These are phyloP conservation scores for Phasianus colchicus DNA, from an alignment of 2,113 vertebrate species.

Conservation along the genomic window DNA sequence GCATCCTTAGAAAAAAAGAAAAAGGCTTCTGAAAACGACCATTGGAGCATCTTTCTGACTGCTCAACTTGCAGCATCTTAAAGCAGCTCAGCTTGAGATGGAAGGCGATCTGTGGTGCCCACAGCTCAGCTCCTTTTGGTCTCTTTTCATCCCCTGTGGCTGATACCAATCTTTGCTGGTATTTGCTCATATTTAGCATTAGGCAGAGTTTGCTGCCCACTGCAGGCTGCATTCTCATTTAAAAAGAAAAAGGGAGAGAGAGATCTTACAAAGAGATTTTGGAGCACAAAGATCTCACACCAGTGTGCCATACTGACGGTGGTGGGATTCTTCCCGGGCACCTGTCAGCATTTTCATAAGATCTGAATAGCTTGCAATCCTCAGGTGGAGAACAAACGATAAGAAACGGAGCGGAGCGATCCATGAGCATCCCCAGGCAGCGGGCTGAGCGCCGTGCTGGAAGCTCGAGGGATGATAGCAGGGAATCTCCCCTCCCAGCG, in stretches of 20 bases:
- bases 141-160: not conserved
- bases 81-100: not conserved
- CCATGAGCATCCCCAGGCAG: fast-evolving
- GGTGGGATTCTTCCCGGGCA: not conserved
- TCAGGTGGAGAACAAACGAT: not conserved
- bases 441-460: not conserved
- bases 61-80: not conserved
- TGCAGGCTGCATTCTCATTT: not conserved
- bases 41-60: not conserved
- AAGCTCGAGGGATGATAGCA: not conserved
- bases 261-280: not conserved
- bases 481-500: not conserved
- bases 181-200: not conserved
- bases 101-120: not conserved
- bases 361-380: not conserved
- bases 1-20: not conserved
- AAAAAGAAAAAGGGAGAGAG: not conserved
- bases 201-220: not conserved
- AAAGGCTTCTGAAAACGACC: not conserved
- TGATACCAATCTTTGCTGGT: not conserved
- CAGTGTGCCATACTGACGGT: not conserved
- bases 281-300: not conserved
- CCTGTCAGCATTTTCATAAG: not conserved
- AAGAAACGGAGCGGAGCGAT: fast-evolving
- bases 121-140: not conserved